Conservation (phyloP, 2,797 vertebrate genomes). For the Anableps anableps region DNA sequence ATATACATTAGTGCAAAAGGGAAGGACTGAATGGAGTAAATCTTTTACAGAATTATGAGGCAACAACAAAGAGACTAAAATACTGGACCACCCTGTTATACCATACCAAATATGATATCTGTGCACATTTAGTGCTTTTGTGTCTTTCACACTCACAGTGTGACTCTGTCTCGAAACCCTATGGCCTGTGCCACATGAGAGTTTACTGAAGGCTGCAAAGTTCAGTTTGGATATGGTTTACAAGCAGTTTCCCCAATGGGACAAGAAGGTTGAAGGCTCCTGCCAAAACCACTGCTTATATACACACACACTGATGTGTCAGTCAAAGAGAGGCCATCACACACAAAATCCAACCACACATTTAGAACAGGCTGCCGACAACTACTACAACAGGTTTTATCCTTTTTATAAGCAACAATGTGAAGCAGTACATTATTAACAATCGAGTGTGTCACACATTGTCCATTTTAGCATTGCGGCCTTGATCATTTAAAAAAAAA, state of each 20-base stretch:
- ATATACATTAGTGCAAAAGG: slow-evolving; percentile 66
- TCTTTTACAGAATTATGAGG: slow-evolving; percentile 65
- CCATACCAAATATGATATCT: slow-evolving; percentile 44
- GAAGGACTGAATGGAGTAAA: slow-evolving; percentile 59
- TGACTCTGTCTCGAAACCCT: slow-evolving; percentile 33
- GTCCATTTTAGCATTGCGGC: slow-evolving; percentile 27
- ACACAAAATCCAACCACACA: slow-evolving; percentile 17
- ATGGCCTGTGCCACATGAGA: slow-evolving; percentile 67
- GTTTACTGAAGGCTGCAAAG: slow-evolving; percentile 67
- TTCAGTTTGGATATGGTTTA: slow-evolving; percentile 60
- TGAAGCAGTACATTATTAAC: slow-evolving; percentile 10
- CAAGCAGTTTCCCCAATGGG: slow-evolving; percentile 55
- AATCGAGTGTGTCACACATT: not conserved
- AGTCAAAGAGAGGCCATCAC: slow-evolving; percentile 53
- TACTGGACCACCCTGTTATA: slow-evolving; percentile 67
- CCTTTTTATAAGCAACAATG: slow-evolving; percentile 1
- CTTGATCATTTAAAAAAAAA: slow-evolving; percentile 36
- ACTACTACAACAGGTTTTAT: slow-evolving; percentile 10
- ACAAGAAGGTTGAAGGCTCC: slow-evolving; percentile 66
- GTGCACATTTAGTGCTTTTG: slow-evolving; percentile 40
- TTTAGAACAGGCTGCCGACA: slow-evolving; percentile 26
- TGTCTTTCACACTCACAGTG: slow-evolving; percentile 9
- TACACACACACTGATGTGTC: slow-evolving; percentile 65
- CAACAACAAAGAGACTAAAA: slow-evolving; percentile 60
- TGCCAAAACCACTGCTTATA: slow-evolving; percentile 68